Percentiles rank a stretch among this genome's conserved stretches.
Evolutionary conservation across 2,113 vertebrate genomes (phyloP).

Genomic region (Vireo altiloquus): DNA sequence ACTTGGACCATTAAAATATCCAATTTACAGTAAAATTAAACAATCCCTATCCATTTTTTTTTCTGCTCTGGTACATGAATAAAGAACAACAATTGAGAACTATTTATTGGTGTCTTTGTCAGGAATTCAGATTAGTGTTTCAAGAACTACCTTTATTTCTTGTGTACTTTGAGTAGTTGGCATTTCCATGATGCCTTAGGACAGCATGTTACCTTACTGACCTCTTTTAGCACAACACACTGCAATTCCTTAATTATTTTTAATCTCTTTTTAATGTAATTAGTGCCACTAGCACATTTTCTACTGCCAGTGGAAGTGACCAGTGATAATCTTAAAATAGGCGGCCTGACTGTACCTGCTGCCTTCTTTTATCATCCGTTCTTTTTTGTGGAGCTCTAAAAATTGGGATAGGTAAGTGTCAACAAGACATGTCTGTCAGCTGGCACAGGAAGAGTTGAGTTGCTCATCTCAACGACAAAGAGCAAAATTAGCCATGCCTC

Average conservation of each 20-base stretch:
- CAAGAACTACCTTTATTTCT: neutral
- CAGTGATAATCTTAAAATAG: neutral
- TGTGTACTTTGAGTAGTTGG: rapidly evolving
- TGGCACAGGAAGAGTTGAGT: neutral
- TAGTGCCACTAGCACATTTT: neutral
- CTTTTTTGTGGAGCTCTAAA: neutral
- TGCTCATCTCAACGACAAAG: neutral
- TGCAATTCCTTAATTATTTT: neutral
- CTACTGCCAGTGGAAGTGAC: neutral
- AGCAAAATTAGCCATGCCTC: neutral
- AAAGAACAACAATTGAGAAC: neutral
- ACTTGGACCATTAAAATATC: neutral
- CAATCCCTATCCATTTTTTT: neutral
- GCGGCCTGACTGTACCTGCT: neutral
- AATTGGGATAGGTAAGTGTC: neutral
- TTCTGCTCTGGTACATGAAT: neutral
- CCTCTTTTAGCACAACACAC: neutral
- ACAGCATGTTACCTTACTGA: neutral
- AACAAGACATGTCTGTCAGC: neutral
- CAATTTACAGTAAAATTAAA: neutral
- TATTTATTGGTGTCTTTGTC: neutral
- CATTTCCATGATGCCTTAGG: neutral
- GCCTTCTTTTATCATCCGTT: neutral
- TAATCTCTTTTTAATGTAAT: conserved; percentile 1
- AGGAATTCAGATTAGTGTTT: neutral